Conservation (phyloP, 1,140 invertebrate genomes). For the Eumaeus atala region DNA sequence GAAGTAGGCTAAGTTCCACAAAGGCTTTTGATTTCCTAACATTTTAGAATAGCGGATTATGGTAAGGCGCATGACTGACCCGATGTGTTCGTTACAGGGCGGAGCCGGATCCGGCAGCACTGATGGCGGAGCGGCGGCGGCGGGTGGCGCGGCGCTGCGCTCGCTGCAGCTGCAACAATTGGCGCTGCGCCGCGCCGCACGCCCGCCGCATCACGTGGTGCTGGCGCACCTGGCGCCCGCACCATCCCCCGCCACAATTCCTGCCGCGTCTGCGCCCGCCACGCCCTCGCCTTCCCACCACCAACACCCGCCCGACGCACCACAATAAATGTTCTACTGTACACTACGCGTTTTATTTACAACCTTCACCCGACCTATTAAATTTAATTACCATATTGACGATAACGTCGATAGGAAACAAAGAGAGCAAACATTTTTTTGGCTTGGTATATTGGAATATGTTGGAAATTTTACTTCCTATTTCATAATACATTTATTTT, state of each 20-base stretch:
- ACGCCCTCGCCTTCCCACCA: constrained; percentile 15
- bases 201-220: constrained; percentile 26
- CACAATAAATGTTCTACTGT: constrained; percentile 3
- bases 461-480: no score
- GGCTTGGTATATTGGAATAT: no score
- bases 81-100: constrained; percentile 14
- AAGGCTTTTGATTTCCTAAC: no score
- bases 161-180: constrained; percentile 51
- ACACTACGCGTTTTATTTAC: not conserved
- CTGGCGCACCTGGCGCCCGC: constrained; percentile 30
- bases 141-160: constrained; percentile 34
- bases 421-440: no score
- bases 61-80: not conserved
- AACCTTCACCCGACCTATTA: no score
- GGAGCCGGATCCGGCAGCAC: constrained; percentile 10
- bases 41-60: not conserved
- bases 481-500: no score
- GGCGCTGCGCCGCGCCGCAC: constrained; percentile 37
- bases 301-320: constrained; percentile 17
- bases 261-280: constrained; percentile 11
- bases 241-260: constrained; percentile 16
- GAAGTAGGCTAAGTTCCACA: no score
- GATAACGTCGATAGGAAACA: no score
- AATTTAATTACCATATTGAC: no score
- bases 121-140: constrained; percentile 24